Evolutionary conservation across 2,888 invertebrate genomes (phyloP), one percentile per base, ranked within the genome.

Genomic region (Brachyptera putata): DNA sequence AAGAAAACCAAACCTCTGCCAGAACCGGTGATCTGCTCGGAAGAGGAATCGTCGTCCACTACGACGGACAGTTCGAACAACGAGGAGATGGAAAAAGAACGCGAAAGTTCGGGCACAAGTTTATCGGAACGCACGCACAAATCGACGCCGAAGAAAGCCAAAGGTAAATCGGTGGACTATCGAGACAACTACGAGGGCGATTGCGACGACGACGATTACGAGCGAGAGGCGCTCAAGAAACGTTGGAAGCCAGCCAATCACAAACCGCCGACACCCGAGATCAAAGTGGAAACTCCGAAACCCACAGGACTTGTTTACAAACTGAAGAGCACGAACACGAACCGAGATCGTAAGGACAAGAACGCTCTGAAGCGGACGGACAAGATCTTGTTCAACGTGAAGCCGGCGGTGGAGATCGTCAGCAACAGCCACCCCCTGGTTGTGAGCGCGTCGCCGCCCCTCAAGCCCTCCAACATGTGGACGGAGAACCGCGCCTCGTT

Each of bases 41-140:
- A 84, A 69, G 85, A 85, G 69, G 86, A 87, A 68, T 82, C 84
- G 1, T 86, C 85, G 7, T 86, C 86, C 0, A 85, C 84, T 1
- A 85, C 85, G 5, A 86, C 86, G 2, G 86, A 86, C 69, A 84
- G 84, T 66, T 85, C 85, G 48, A 78, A 80, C 66, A 80, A 82
- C 58, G 85, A 85, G 61, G 82, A 83, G 63, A 71, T 73, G 34
- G 72, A 75, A 57, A 76, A 76, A 70, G 74, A 74, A 63, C 59
- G 64, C 46, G 63, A 46, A 13, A 53, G 39, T n/a, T 30, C 41
- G 11, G 48, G 43, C 34, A 59, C 58, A 21, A 57, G 57, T 21
- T 24, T 58, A 1, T 49, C 58, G 36, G 58, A 58, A 36, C 36
- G 58, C 30, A 36, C 37, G 37, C 36, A 22, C 14, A 58, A 58